Evolutionary conservation across 2,797 vertebrate species (phyloP).

Genomic region (Scyliorhinus canicula): DNA sequence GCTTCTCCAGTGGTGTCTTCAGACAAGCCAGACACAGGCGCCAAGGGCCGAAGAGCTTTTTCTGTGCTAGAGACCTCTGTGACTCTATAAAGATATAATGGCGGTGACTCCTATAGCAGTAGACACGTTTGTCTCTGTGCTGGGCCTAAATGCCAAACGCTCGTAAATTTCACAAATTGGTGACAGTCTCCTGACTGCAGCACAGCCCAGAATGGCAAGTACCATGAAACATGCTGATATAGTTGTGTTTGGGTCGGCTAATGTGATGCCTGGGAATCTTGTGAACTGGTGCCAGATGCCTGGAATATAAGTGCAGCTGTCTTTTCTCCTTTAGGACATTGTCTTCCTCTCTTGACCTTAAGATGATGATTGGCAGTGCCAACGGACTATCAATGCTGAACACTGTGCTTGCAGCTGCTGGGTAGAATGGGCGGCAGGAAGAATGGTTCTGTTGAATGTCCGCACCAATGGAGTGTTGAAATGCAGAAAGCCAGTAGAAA

Average conservation of each 20-base stretch:
- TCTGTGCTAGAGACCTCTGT: too few species aligned
- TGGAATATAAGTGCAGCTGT: neutral
- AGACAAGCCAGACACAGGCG: neutral
- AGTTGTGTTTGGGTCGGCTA: neutral
- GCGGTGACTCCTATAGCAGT: neutral
- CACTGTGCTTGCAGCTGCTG: neutral
- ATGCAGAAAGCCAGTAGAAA: neutral
- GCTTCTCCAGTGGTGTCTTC: neutral
- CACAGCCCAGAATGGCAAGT: too few species aligned
- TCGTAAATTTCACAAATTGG: neutral
- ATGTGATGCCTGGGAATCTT: neutral
- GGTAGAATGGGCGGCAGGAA: neutral
- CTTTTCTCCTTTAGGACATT: neutral
- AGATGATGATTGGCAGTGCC: too few species aligned
- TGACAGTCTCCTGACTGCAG: neutral
- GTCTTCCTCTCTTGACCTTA: neutral
- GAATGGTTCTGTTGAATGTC: neutral
- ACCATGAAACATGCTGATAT: neutral
- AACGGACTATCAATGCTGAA: neutral
- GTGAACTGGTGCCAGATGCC: neutral
- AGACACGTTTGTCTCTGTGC: neutral
- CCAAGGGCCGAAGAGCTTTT: too few species aligned
- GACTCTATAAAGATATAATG: neutral
- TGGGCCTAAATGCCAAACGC: neutral
- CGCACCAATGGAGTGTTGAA: neutral